phyloP scores from a whole-genome alignment of 2,797 vertebrate species.

The Sebastes elongatus region DNA sequence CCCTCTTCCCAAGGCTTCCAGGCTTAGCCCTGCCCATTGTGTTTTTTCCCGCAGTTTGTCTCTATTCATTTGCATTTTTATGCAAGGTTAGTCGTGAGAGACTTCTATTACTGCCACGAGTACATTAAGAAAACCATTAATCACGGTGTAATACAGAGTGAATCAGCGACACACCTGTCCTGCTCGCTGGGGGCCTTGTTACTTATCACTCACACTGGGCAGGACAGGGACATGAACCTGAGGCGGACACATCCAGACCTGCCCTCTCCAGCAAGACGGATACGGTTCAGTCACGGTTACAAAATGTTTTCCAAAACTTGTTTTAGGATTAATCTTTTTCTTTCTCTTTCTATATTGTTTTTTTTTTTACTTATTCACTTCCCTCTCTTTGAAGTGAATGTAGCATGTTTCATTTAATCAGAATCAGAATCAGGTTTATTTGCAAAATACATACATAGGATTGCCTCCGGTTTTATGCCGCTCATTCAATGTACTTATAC shows the following conservation, averaged over 20 bases:
- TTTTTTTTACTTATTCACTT: background rate
- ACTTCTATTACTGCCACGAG: conserved; percentile 80
- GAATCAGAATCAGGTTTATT: too few species aligned
- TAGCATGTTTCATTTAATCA: background rate
- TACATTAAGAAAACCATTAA: conserved; percentile 85
- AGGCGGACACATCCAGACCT: conserved; percentile 33
- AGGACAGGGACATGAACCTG: conserved; percentile 52
- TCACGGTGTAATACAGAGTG: conserved; percentile 76
- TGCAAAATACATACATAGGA: too few species aligned
- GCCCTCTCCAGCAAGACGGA: conserved; percentile 41
- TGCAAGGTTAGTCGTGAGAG: conserved; percentile 81
- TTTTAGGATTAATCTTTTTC: background rate
- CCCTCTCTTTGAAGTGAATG: background rate
- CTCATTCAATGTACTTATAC: too few species aligned
- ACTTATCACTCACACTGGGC: conserved; percentile 59
- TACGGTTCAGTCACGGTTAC: conserved; percentile 1
- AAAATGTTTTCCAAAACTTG: conserved; percentile 1
- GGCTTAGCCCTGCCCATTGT: conserved; percentile 69
- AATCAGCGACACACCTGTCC: conserved; percentile 78
- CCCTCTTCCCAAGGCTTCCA: conserved; percentile 78
- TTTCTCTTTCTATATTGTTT: background rate
- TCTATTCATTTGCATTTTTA: conserved; percentile 85
- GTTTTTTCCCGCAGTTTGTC: conserved; percentile 75
- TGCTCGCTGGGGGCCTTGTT: conserved; percentile 58
- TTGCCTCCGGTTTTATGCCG: too few species aligned